A percentile compares a stretch with the other conserved stretches of the same genome.
These are phyloP conservation scores for Ariopsis seemanni DNA, from an alignment of 2,113 vertebrate genomes.

Conservation along the genomic window DNA sequence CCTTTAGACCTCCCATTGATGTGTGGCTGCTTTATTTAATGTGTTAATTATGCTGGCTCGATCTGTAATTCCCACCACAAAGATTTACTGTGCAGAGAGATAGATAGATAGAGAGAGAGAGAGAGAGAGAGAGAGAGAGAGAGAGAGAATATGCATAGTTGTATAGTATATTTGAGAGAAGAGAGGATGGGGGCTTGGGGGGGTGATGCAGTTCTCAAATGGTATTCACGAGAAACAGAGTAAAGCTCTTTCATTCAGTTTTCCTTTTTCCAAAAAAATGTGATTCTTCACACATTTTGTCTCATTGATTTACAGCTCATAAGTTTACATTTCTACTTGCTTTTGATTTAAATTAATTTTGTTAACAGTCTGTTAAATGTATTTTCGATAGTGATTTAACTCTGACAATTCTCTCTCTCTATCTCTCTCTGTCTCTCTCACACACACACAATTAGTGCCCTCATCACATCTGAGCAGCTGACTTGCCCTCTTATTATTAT, in stretches of 20 bases:
- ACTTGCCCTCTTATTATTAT: constrained; percentile 34
- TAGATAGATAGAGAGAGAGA: constrained; percentile 16
- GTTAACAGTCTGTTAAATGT: constrained; percentile 30
- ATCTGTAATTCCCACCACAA: constrained; percentile 54
- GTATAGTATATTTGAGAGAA: no score
- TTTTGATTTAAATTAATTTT: constrained; percentile 38
- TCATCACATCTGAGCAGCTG: constrained; percentile 38
- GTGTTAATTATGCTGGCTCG: constrained; percentile 57
- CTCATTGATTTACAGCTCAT: constrained; percentile 35
- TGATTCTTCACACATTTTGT: constrained; percentile 21
- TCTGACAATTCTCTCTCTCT: neutral
- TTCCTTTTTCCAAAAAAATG: neutral
- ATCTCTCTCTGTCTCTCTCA: neutral
- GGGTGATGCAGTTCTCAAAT: neutral
- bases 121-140: constrained; percentile 37
- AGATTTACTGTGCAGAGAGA: constrained; percentile 53
- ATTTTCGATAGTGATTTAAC: constrained; percentile 24
- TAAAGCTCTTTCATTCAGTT: constrained; percentile 24
- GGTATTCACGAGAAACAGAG: constrained; percentile 20
- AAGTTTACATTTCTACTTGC: constrained; percentile 9
- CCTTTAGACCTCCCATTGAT: constrained; percentile 53
- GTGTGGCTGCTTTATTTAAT: constrained; percentile 58
- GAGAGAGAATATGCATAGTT: no score
- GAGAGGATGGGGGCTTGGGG: constrained; percentile 24
- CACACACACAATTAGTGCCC: constrained; percentile 37